These are phyloP conservation scores for Halocaridina rubra DNA, from an alignment of 2,888 invertebrate genomes.

Conservation along the genomic window DNA sequence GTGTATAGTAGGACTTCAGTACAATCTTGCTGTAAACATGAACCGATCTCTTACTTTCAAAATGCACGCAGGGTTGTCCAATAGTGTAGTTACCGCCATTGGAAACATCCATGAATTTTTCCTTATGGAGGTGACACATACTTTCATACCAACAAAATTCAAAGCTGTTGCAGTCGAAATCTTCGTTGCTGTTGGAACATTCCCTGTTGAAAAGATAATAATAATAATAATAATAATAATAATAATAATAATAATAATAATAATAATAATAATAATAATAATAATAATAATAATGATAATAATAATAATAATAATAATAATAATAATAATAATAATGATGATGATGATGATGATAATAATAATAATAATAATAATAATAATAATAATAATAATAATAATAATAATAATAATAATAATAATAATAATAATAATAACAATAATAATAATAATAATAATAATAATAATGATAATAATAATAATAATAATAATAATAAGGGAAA, in stretches of 20 bases:
- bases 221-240: not conserved
- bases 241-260: not conserved
- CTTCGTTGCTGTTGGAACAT: conserved; percentile 15
- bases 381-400: too few relatives aligned
- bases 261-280: not conserved
- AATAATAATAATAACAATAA: too few relatives aligned
- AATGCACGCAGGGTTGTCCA: conserved; percentile 9
- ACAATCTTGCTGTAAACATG: too few relatives aligned
- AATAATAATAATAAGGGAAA: too few relatives aligned
- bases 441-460: too few relatives aligned
- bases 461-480: too few relatives aligned
- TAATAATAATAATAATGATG: too few relatives aligned
- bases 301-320: not conserved
- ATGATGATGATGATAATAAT: too few relatives aligned
- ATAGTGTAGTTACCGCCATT: conserved; percentile 14
- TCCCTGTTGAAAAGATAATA: not conserved
- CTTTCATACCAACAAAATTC: conserved; percentile 14
- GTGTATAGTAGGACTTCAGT: not conserved
- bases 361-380: too few relatives aligned
- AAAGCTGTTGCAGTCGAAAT: conserved; percentile 32
- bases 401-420: too few relatives aligned
- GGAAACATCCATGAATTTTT: conserved; percentile 31
- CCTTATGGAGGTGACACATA: conserved; percentile 26
- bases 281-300: not conserved
- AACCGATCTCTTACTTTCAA: conserved; percentile 25